These are phyloP conservation scores for Caenorhabditis afra DNA, from an alignment of 2,888 invertebrate genomes.

Conservation along the genomic window DNA sequence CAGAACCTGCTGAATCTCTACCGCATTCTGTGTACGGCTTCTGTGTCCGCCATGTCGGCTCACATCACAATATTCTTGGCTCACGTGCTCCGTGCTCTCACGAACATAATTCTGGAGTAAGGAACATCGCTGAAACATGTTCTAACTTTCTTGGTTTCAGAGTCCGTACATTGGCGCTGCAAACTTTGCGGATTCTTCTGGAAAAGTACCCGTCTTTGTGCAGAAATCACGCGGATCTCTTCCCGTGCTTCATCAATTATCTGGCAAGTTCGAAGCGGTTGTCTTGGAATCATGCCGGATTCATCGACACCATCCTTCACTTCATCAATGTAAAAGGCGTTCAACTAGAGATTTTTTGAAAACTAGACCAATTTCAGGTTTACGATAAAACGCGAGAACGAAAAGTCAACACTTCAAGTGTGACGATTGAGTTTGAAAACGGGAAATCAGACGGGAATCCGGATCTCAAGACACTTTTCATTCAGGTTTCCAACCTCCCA, in stretches of 20 bases:
- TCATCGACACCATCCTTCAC: slow-evolving; percentile 59
- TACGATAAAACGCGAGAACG: slow-evolving; percentile 39
- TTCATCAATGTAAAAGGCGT: slow-evolving; percentile 63
- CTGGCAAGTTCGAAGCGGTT: slow-evolving; percentile 60
- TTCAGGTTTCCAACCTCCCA: too few relatives aligned
- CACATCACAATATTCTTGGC: slow-evolving; percentile 73
- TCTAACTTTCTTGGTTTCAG: slow-evolving; percentile 41
- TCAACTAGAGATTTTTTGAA: too few relatives aligned
- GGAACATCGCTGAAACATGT: slow-evolving; percentile 3
- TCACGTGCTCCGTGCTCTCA: slow-evolving; percentile 67
- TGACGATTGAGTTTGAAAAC: slow-evolving; percentile 37
- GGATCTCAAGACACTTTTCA: slow-evolving; percentile 31
- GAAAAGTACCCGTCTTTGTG: slow-evolving; percentile 64
- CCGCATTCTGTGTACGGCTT: slow-evolving; percentile 61
- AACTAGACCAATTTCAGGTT: slow-evolving; percentile 49
- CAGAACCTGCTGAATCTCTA: slow-evolving; percentile 44
- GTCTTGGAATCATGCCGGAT: slow-evolving; percentile 60
- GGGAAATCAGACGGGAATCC: slow-evolving; percentile 16
- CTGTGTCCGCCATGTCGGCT: slow-evolving; percentile 68
- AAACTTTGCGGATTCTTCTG: slow-evolving; percentile 62
- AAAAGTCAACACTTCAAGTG: slow-evolving; percentile 10
- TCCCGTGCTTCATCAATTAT: slow-evolving; percentile 66
- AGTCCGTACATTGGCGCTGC: slow-evolving; percentile 64
- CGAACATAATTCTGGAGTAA: slow-evolving; percentile 64
- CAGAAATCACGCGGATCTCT: slow-evolving; percentile 66